Conservation (phyloP, 1,140 invertebrate genomes). For the Lysiphlebus fabarum region DNA sequence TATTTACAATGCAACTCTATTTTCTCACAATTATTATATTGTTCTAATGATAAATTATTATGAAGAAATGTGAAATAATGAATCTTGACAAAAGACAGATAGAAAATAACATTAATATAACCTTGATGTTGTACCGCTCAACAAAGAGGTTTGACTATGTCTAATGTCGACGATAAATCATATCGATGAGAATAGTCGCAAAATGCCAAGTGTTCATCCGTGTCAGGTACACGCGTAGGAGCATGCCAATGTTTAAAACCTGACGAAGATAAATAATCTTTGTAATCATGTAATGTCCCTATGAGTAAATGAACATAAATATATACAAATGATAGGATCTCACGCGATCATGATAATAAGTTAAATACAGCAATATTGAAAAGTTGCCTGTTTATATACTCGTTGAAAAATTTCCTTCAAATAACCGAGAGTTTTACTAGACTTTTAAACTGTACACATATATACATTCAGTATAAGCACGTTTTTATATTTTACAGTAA, state of each 20-base stretch:
- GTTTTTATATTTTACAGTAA: too few relatives aligned
- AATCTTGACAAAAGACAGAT: too few relatives aligned
- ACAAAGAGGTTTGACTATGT: slow-evolving; percentile 13
- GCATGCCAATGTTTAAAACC: slow-evolving; percentile 25
- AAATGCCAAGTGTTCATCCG: slow-evolving; percentile 20
- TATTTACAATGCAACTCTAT: too few relatives aligned
- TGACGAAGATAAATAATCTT: slow-evolving; percentile 43
- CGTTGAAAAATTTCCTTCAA: too few relatives aligned
- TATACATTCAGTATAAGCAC: too few relatives aligned
- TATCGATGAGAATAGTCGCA: slow-evolving; percentile 26
- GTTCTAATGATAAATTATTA: too few relatives aligned
- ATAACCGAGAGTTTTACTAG: too few relatives aligned
- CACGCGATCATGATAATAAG: slow-evolving; percentile 17
- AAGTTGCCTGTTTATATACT: not conserved
- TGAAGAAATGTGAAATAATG: too few relatives aligned
- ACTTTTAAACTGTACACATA: too few relatives aligned
- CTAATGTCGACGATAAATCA: slow-evolving; percentile 38
- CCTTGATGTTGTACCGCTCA: not conserved
- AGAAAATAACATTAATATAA: too few relatives aligned
- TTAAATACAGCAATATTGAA: not conserved
- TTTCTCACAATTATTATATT: too few relatives aligned
- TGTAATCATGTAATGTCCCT: slow-evolving; percentile 24
- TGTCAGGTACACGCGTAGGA: slow-evolving; percentile 17
- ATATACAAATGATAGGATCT: slow-evolving; percentile 31
- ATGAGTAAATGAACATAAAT: slow-evolving; percentile 23